Conservation (phyloP, 2,113 vertebrate species). For the Microcebus ravelobensis region DNA sequence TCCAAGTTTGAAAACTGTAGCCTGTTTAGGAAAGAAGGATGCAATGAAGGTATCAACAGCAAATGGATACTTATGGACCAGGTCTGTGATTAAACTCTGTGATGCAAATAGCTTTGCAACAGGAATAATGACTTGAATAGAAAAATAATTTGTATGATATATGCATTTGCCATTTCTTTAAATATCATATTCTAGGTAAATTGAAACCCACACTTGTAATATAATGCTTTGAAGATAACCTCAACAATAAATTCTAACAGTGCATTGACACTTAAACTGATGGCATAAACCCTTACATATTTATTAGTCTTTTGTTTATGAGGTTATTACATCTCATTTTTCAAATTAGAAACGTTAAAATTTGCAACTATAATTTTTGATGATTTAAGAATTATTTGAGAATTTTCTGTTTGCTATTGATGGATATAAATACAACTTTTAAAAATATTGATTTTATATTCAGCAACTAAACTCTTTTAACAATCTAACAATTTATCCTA, state of each 20-base stretch:
- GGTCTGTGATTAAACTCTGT: not conserved
- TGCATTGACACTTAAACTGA: not conserved
- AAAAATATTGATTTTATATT: too few species aligned
- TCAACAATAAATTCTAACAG: not conserved
- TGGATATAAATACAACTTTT: too few species aligned
- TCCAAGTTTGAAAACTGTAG: not conserved
- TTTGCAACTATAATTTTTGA: not conserved
- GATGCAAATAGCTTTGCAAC: not conserved
- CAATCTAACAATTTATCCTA: too few species aligned
- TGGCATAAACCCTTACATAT: not conserved
- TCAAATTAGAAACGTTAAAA: not conserved
- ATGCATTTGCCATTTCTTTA: conserved; percentile 1
- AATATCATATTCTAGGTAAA: not conserved
- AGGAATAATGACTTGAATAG: not conserved
- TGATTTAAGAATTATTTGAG: not conserved
- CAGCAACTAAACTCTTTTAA: too few species aligned
- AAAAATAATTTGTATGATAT: not conserved
- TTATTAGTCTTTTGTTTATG: not conserved
- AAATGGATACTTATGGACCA: not conserved
- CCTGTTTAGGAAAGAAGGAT: not conserved
- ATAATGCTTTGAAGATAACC: not conserved
- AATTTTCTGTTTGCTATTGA: too few species aligned
- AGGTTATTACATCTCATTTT: conserved; percentile 8
- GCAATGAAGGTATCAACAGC: not conserved
- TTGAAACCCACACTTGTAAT: not conserved